Base-by-base conservation (phyloP, 2,888 invertebrate species). In the Clivina fossor region DNA sequence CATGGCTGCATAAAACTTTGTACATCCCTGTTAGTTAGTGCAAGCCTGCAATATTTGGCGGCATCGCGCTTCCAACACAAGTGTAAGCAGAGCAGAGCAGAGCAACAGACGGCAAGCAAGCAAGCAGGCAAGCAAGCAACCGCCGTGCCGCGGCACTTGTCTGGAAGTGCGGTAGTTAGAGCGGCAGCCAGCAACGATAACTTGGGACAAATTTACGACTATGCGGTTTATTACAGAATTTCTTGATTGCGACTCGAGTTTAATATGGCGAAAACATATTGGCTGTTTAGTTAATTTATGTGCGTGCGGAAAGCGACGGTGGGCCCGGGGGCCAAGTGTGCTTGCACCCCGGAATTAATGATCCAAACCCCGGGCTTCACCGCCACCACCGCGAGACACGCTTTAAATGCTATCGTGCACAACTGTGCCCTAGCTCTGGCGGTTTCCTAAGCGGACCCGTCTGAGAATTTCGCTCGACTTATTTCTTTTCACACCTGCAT, bases 261-360 rank as follows among this genome's bases (percentile, higher is more conserved):
- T 53, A 53, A 53, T 53, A 53, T 53, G 53, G 53, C 44, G 53
- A 53, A 53, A 53, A 53, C 53, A 53, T 53, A 53, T 53, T 53
- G 53, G 53, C 53, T 53, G 53, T 53, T 53, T 53, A 35, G 33
- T 53, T 53, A 53, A 53, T 53, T 53, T 53, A 53, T 53, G 53
- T 53, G 44, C 53, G 51, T 51, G 51, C 22, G 22, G 35, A 33
- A n/a, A n/a, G n/a, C n/a, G n/a, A n/a, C n/a, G n/a, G n/a, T n/a
- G n/a, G n/a, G n/a, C n/a, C n/a, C n/a, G 51, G 20, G 41, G 41
- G 32, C 30, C 51, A 51, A 43, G 53, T 53, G 53, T 53, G 43
- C n/a, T n/a, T n/a, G n/a, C n/a, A n/a, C 40, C 35, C 44, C 28
- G 53, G 35, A 53, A 43, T 43, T 43, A 43, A 43, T 43, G 43